phyloP scores from a whole-genome alignment of 1,140 invertebrate species.

The Pomacea maculata region DNA sequence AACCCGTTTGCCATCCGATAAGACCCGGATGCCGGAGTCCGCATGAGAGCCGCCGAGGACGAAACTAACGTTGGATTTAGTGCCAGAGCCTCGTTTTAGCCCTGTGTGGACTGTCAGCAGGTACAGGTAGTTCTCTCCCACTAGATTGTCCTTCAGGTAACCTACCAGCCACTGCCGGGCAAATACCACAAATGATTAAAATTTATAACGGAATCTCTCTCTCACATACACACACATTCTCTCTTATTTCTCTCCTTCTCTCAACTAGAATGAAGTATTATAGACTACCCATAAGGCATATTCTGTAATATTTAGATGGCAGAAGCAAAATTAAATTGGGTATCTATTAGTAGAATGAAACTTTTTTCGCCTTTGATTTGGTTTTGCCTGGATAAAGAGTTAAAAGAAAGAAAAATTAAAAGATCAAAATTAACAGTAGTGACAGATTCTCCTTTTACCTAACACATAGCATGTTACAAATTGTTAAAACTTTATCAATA shows the following conservation, averaged over 20 bases:
- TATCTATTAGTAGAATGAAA: not conserved
- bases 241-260: too few species aligned
- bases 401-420: too few species aligned
- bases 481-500: too few species aligned
- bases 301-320: not conserved
- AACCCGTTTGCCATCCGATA: conserved; percentile 51
- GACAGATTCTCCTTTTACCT: too few species aligned
- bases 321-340: not conserved
- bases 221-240: too few species aligned
- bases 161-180: conserved; percentile 31
- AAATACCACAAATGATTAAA: conserved; percentile 2
- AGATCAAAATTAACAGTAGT: too few species aligned
- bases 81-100: conserved; percentile 53
- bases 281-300: not conserved
- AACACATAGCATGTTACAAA: too few species aligned
- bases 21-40: conserved; percentile 55
- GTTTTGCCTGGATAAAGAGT: too few species aligned
- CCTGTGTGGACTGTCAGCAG: conserved; percentile 62
- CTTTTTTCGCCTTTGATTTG: too few species aligned
- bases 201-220: too few species aligned
- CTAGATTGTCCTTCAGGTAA: conserved; percentile 40
- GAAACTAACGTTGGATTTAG: conserved; percentile 57
- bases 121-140: conserved; percentile 53
- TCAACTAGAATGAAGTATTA: not conserved
- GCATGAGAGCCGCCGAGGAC: conserved; percentile 53